Base-by-base conservation (phyloP, 2,797 vertebrate genomes). In the Pangasius macronema region DNA sequence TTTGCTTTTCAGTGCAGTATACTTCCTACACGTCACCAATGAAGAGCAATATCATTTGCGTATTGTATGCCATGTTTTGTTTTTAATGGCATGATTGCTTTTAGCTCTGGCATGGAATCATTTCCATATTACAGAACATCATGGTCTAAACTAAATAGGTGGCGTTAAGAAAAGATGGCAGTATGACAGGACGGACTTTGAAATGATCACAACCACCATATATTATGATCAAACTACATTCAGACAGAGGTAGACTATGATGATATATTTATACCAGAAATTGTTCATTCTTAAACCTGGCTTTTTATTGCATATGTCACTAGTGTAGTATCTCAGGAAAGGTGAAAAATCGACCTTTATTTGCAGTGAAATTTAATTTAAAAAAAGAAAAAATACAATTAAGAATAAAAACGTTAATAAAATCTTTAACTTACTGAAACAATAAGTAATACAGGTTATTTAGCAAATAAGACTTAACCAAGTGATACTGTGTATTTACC, bases 401-500 rank as follows among this genome's bases (percentile, higher is more conserved):
- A 65, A 8, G 11, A 65, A 33, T 33, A 16, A 33, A 39, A 42
- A 10, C 27, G 42, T 46, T 73, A 11, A 73, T 24, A 46, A 24
- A 46, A n/a, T 16, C 11, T 30, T n/a, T 46, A 27, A 42, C 72
- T 46, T 73, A 73, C 22, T 27, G 2, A 13, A 73, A 46, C 46
- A 51, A 30, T 51, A 51, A 18, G 61, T n/a, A 7, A 27, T 13
- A 13, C 5, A 24, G 18, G 22, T 16, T 76, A 59, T 22, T 24
- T 79, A 79, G 51, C 53, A 14, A 57, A 57, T 36, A 36, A 80
- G 30, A 22, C 20, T 20, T 51, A 9, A 33, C 7, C 8, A 24
- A 22, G 5, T 79, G 22, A 55, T 57, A 55, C 51, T 79, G 30
- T 59, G 51, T 55, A 82, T 63, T 82, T 82, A 82, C 80, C 61